These are phyloP conservation scores for Pseudoips prasinana DNA, from an alignment of 2,888 invertebrate species.

Conservation along the genomic window DNA sequence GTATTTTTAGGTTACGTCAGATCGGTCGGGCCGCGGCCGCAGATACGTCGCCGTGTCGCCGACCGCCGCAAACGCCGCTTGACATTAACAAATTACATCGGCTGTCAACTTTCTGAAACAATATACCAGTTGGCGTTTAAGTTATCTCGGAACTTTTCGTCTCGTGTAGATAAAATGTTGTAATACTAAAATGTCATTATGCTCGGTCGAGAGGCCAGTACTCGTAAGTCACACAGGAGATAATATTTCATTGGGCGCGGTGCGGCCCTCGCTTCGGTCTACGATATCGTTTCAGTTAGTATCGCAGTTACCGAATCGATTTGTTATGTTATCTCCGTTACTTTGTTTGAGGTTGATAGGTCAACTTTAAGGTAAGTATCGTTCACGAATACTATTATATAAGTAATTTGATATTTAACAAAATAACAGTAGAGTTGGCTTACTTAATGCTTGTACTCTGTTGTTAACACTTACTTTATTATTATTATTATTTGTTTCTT, in stretches of 20 bases:
- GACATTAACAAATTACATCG: constrained; percentile 79
- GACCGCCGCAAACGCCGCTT: constrained; percentile 45
- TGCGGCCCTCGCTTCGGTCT: constrained; percentile 39
- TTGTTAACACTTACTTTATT: no score
- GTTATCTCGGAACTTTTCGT: constrained; percentile 77
- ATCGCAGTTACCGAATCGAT: constrained; percentile 69
- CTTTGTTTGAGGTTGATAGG: constrained; percentile 74
- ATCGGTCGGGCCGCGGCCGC: constrained; percentile 41
- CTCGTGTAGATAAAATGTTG: constrained; percentile 77
- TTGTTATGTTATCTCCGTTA: constrained; percentile 74
- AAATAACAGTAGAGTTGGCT: no score
- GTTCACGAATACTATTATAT: constrained; percentile 46
- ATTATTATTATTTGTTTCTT: no score
- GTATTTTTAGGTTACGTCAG: constrained; percentile 70
- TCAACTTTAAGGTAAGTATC: constrained; percentile 66
- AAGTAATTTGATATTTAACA: constrained; percentile 15
- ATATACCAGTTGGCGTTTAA: constrained; percentile 79
- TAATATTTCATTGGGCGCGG: constrained; percentile 68
- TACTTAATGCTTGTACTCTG: not conserved
- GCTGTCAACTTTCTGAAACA: constrained; percentile 78
- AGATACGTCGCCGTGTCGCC: constrained; percentile 46
- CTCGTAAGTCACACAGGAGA: constrained; percentile 65
- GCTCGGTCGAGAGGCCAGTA: constrained; percentile 60
- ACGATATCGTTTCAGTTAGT: constrained; percentile 64
- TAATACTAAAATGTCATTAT: constrained; percentile 81